phyloP scores from a whole-genome alignment of 2,888 invertebrate species.

The Drosophila birchii region DNA sequence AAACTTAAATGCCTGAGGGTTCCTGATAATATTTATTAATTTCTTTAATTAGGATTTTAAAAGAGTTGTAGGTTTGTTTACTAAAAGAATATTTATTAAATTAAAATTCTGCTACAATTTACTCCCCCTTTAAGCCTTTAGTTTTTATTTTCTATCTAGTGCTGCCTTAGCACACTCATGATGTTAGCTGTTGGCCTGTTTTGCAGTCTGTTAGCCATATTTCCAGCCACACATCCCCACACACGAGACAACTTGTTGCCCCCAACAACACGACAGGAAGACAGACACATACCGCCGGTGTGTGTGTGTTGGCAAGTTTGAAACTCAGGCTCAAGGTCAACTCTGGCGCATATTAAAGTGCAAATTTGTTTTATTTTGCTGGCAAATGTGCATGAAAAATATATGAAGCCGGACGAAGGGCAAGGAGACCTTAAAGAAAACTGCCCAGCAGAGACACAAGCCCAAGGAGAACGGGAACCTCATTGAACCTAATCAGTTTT shows the following conservation, averaged over 20 bases:
- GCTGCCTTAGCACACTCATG: conserved; percentile 18
- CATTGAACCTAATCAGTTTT: conserved; percentile 80
- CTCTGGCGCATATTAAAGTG: conserved; percentile 70
- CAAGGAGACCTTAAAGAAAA: conserved; percentile 11
- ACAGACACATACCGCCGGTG: conserved; percentile 27
- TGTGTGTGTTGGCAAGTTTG: conserved; percentile 34
- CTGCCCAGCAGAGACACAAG: conserved; percentile 38
- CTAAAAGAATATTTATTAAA: neutral
- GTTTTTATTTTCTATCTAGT: conserved; percentile 16
- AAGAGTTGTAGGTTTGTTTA: neutral
- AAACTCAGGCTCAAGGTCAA: conserved; percentile 60
- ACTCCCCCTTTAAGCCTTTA: too few relatives aligned
- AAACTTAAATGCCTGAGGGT: neutral
- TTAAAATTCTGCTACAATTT: neutral
- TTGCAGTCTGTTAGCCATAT: conserved; percentile 47
- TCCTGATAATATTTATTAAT: neutral
- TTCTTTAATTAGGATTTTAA: neutral
- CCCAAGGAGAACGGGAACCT: conserved; percentile 44
- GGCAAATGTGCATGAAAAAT: conserved; percentile 68
- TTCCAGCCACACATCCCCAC: conserved; percentile 39
- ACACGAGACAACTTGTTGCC: conserved; percentile 67
- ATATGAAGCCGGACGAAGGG: conserved; percentile 50
- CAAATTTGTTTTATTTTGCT: conserved; percentile 75
- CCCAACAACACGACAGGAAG: conserved; percentile 17
- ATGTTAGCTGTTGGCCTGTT: conserved; percentile 16